Conservation (phyloP, 2,113 vertebrate genomes). For the Orthonyx spaldingii region DNA sequence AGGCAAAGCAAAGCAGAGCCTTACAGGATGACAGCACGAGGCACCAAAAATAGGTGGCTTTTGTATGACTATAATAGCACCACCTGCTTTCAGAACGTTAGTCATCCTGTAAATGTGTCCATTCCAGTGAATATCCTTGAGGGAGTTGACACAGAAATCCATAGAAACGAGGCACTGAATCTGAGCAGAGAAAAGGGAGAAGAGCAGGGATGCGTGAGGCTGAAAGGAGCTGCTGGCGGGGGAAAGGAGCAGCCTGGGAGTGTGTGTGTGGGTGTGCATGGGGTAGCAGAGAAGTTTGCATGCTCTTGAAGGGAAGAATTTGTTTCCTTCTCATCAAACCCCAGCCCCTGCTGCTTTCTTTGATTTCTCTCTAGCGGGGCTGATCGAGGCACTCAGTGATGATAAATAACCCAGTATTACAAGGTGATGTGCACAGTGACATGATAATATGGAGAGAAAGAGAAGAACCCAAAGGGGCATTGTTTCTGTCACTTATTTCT, state of each 20-base stretch:
- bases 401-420: conserved; percentile 50
- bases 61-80: conserved; percentile 61
- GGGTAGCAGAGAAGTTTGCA: neutral
- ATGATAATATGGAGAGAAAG: conserved; percentile 8
- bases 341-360: conserved; percentile 44
- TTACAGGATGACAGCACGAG: conserved; percentile 35
- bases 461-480: conserved; percentile 1
- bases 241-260: neutral
- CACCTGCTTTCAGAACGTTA: conserved; percentile 56
- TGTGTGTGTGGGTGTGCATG: neutral
- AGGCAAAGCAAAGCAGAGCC: conserved; percentile 33
- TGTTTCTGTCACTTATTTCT: neutral
- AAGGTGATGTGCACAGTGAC: conserved; percentile 39
- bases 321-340: conserved; percentile 33
- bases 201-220: neutral
- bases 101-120: conserved; percentile 55
- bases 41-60: conserved; percentile 57
- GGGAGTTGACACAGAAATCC: conserved; percentile 63
- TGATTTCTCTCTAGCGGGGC: conserved; percentile 43
- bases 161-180: conserved; percentile 37
- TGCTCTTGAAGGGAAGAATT: neutral
- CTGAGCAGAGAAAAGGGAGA: conserved; percentile 18
- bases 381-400: conserved; percentile 38
- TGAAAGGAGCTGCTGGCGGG: neutral
- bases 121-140: conserved; percentile 52